Evolutionary conservation across 2,888 invertebrate genomes (phyloP), one percentile per base, ranked within the genome.

Genomic region (Crepidodera aurea): DNA sequence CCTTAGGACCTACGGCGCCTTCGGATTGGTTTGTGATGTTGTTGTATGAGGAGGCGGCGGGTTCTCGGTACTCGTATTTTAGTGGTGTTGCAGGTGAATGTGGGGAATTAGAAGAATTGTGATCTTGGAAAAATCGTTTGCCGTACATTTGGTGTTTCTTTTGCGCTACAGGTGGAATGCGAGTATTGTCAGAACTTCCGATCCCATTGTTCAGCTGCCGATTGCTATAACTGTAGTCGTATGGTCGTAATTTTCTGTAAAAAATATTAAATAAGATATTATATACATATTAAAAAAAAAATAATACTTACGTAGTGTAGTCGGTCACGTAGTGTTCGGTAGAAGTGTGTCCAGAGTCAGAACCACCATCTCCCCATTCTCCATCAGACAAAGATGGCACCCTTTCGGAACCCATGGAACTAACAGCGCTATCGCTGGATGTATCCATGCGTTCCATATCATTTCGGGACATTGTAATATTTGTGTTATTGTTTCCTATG

Each of bases 131-230:
- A 81, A 90, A 92, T 70, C 94, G 82, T 79, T 94, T 94, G 5
- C 94, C 95, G 77, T 93, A 95, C 90, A 95, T 90, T 74, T 94
- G 94, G 77, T 94, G 94, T 79, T 95, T 95, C 83, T 95, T 95
- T 81, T 94, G 94, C 0, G 91, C 90, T 42, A 90, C 89, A 8
- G 86, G 85, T 27, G 88, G 87, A 69, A 86, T 83, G 32, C 87
- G 83, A 1, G 83, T 82, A 10, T 82, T 78, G 69, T 86, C 86
- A 25, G 83, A 77, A 32, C 75, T 76, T 37, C 68, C 67, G 15
- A 67, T 54, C 13, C 66, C 65, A 18, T 76, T 76, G 55, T 77
- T 79, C 67, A 82, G 80, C 79, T 88, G 71, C 76, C 85, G 19
- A 78, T 85, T 81, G 34, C 84, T 86, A 75, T 88, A 88, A 72